A percentile compares a stretch with the other conserved stretches of the same genome.
These are phyloP conservation scores for Sarcoramphus papa DNA, from an alignment of 2,797 vertebrate genomes.

Conservation along the genomic window DNA sequence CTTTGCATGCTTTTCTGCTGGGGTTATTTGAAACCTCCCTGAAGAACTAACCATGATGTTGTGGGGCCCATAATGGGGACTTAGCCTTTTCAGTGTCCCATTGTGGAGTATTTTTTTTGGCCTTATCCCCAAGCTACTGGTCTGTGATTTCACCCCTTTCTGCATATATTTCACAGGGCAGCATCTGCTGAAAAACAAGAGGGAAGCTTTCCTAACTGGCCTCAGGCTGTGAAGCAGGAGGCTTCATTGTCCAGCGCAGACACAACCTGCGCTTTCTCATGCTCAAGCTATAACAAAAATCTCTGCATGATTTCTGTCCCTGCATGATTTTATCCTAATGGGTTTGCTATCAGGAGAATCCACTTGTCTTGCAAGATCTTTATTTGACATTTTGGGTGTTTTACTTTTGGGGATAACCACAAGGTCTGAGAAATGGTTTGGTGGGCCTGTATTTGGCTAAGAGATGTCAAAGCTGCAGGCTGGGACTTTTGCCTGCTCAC, in stretches of 20 bases:
- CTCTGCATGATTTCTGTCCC: background rate
- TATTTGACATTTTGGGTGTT: background rate
- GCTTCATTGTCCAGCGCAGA: background rate
- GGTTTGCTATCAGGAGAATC: background rate
- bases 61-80: background rate
- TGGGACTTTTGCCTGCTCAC: background rate
- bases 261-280: background rate
- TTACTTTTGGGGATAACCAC: background rate
- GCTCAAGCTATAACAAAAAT: background rate
- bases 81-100: background rate
- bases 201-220: background rate
- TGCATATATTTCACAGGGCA: background rate
- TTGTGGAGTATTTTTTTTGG: background rate
- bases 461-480: background rate
- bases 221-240: background rate
- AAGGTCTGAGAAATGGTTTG: background rate
- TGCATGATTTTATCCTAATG: background rate
- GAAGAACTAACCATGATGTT: background rate
- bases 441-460: background rate
- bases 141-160: background rate
- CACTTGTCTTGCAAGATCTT: background rate
- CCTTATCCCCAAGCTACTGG: background rate
- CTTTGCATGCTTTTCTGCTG: background rate
- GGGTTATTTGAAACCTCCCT: background rate
- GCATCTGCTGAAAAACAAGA: background rate